A percentile compares a stretch with the other conserved stretches of the same genome.
These are phyloP conservation scores for Congeria kusceri DNA, from an alignment of 2,888 invertebrate genomes.

Conservation along the genomic window DNA sequence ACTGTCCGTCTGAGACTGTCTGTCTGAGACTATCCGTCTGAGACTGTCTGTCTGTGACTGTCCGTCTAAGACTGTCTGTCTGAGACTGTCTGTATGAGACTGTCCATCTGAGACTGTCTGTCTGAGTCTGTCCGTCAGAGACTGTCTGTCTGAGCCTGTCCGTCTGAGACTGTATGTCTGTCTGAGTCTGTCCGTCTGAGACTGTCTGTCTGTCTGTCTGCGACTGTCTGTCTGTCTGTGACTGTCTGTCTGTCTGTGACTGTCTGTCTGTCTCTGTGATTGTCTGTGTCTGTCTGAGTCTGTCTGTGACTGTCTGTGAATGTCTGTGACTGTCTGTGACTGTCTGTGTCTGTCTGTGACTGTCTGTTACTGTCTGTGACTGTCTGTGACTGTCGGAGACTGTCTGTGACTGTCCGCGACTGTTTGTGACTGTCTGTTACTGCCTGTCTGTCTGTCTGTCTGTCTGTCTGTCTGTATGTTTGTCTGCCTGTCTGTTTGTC, in stretches of 20 bases:
- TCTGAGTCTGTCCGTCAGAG: too few species aligned
- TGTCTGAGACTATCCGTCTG: conserved; percentile 3
- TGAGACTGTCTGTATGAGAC: too few species aligned
- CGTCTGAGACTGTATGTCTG: conserved; percentile 11
- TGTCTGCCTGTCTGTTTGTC: background rate
- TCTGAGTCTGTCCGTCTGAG: background rate
- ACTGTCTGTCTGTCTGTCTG: background rate
- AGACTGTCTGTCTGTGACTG: too few species aligned
- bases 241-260: too few species aligned
- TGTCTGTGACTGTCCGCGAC: background rate
- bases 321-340: conserved; percentile 8
- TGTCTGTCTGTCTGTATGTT: conserved; percentile 2
- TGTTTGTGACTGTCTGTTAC: too few species aligned
- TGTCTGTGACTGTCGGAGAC: background rate
- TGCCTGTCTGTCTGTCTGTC: conserved; percentile 2
- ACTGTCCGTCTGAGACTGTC: background rate
- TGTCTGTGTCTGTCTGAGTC: too few species aligned
- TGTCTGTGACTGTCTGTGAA: background rate
- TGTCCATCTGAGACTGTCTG: too few species aligned
- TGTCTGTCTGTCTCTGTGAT: too few species aligned
- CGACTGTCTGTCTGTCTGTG: too few species aligned
- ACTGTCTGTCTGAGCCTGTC: background rate
- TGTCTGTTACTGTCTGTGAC: conserved; percentile 22
- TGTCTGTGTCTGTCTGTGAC: conserved; percentile 14
- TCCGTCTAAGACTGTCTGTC: too few species aligned